Base-by-base conservation (phyloP, 2,888 invertebrate genomes). In the Diadegma fenestrale region DNA sequence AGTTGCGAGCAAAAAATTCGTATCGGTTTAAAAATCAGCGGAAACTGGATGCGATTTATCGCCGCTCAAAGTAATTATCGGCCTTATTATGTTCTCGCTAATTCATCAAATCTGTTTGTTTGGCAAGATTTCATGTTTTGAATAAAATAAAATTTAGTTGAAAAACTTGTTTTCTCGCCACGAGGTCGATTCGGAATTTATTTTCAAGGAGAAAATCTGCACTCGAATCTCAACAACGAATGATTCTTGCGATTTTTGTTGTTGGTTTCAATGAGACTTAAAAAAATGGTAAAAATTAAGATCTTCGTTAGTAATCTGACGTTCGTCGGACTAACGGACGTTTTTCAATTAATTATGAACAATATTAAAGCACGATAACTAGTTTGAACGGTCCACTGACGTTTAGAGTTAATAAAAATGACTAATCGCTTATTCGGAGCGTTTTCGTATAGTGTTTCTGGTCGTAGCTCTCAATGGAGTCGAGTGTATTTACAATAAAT, bases 401-500 rank as follows among this genome's bases (percentile, higher is more conserved):
- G 69, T 80, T 78, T 78, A 82, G 75, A 82, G 37, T 73, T 30
- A 14, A 75, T 64, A 48, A 72, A 66, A 58, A 14, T 51, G 48
- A 61, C 22, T 51, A 26, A 54, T 41, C 69, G 22, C 79, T 76
- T 66, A 54, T 66, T 83, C 64, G 64, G 79, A 54, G 73, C 66
- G 75, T 37, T 64, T 54, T 69, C 63, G 71, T 68, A 69, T 41
- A n/a, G 45, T 77, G 26, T 37, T 41, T 54, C 37, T 43, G 43
- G 77, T 77, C 72, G 66, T 63, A 19, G 45, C n/a, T 45, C 17
- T 63, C 33, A 22, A 33, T 19, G 33, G n/a, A n/a, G 26, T 12
- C 12, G 2, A 63, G 58, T 37, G 26, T 85, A 79, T 81, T 79
- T 85, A 75, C 78, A 79, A 64, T 51, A 63, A 51, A 66, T 69